These are phyloP conservation scores for Rhagologus leucostigma DNA, from an alignment of 2,113 vertebrate species.

Conservation along the genomic window DNA sequence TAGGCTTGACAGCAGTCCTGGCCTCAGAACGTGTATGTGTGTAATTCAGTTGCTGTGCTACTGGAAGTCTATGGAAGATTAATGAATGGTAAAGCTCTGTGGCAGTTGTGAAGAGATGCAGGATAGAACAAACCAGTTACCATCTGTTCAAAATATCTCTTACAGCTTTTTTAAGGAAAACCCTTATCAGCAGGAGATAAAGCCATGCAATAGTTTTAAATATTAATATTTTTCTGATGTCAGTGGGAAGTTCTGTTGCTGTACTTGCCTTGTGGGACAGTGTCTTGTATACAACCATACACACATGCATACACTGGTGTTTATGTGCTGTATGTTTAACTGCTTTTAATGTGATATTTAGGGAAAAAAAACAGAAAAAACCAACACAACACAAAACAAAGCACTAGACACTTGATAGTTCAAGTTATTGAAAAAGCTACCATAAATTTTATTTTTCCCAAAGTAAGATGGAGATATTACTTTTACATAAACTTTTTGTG, in stretches of 20 bases:
- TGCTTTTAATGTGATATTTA: not conserved
- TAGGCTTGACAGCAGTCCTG: constrained; percentile 88
- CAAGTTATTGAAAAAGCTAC: not conserved
- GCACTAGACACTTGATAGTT: not conserved
- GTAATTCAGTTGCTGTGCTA: constrained; percentile 93
- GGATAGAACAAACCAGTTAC: constrained; percentile 87
- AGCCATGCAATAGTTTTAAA: constrained; percentile 79
- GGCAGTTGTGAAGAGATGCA: constrained; percentile 92
- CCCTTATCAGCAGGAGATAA: constrained; percentile 87
- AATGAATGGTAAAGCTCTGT: constrained; percentile 92
- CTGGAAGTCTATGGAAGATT: constrained; percentile 97
- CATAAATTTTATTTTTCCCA: not conserved
- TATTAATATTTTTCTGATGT: constrained; percentile 76
- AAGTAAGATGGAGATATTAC: not conserved
- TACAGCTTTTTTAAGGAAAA: constrained; percentile 91
- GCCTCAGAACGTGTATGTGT: constrained; percentile 75
- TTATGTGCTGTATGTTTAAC: not conserved
- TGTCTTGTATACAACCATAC: not conserved
- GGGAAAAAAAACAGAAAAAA: not conserved
- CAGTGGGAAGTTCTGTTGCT: constrained; percentile 34
- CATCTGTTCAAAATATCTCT: constrained; percentile 95
- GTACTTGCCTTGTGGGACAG: not conserved
- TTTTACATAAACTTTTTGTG: not conserved
- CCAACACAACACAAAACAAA: not conserved
- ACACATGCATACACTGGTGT: not conserved